Evolutionary conservation across 2,888 invertebrate species (phyloP).

Genomic region (Dusona sp.): DNA sequence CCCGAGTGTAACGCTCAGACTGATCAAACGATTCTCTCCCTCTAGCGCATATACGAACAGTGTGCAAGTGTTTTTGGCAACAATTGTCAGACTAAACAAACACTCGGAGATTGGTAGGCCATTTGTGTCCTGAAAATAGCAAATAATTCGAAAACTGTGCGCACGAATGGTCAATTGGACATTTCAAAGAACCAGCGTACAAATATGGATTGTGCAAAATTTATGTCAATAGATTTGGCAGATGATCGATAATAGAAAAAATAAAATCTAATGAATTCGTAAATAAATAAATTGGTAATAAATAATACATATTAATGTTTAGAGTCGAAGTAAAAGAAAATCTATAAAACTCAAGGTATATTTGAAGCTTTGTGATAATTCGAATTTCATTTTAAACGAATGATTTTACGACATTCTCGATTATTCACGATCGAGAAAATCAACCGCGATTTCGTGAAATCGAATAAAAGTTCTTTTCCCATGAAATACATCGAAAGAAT

Average conservation of each 20-base stretch:
- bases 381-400: neutral
- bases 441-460: slow-evolving; percentile 5
- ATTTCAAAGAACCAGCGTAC: neutral
- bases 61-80: slow-evolving; percentile 39
- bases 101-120: slow-evolving; percentile 24
- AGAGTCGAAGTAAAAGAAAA: neutral
- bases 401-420: slow-evolving; percentile 7
- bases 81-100: slow-evolving; percentile 60
- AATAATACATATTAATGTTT: too few species aligned
- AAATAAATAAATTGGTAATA: neutral
- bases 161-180: slow-evolving; percentile 10
- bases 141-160: neutral
- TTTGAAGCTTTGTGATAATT: too few species aligned
- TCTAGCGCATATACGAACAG: neutral
- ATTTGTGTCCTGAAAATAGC: slow-evolving; percentile 15
- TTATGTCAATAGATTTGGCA: slow-evolving; percentile 15
- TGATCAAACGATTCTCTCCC: slow-evolving; percentile 61
- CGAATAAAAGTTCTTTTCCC: slow-evolving; percentile 12
- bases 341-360: neutral
- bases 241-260: neutral
- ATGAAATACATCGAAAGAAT: slow-evolving; percentile 37
- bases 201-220: slow-evolving; percentile 37
- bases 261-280: neutral
- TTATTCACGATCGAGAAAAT: slow-evolving; percentile 19
- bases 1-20: slow-evolving; percentile 23